Conservation (phyloP, 1,140 invertebrate genomes). For the Caerostris extrusa region DNA sequence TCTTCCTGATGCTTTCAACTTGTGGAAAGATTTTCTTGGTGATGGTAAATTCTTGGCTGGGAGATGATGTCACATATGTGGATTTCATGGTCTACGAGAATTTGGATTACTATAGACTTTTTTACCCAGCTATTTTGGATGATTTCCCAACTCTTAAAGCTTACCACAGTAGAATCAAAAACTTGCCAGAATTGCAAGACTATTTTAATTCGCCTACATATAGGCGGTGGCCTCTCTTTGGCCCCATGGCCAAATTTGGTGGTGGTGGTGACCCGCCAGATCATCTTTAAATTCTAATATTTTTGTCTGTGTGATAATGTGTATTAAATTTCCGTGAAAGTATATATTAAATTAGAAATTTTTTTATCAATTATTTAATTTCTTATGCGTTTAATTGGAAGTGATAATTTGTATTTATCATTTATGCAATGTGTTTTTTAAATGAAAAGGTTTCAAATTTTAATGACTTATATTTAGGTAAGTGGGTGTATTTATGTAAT, state of each 20-base stretch:
- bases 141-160: slow-evolving; percentile 81
- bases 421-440: too few relatives aligned
- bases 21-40: slow-evolving; percentile 82
- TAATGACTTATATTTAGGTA: too few relatives aligned
- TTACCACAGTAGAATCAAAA: slow-evolving; percentile 81
- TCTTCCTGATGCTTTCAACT: slow-evolving; percentile 80
- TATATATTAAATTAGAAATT: not conserved
- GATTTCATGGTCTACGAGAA: slow-evolving; percentile 84
- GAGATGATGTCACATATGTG: slow-evolving; percentile 83
- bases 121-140: slow-evolving; percentile 81
- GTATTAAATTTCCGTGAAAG: not conserved
- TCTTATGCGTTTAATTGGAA: too few relatives aligned
- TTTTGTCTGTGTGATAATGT: not conserved
- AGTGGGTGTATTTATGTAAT: too few relatives aligned
- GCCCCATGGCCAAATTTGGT: slow-evolving; percentile 81
- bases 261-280: slow-evolving; percentile 4
- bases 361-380: too few relatives aligned
- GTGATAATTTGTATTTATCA: too few relatives aligned
- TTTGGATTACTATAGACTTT: slow-evolving; percentile 81
- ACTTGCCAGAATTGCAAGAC: slow-evolving; percentile 80
- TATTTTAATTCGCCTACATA: slow-evolving; percentile 81
- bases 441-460: too few relatives aligned
- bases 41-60: slow-evolving; percentile 82
- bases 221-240: slow-evolving; percentile 80
- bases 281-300: not conserved